These are phyloP conservation scores for Trichosurus vulpecula DNA, from an alignment of 2,797 vertebrate species.

Conservation along the genomic window DNA sequence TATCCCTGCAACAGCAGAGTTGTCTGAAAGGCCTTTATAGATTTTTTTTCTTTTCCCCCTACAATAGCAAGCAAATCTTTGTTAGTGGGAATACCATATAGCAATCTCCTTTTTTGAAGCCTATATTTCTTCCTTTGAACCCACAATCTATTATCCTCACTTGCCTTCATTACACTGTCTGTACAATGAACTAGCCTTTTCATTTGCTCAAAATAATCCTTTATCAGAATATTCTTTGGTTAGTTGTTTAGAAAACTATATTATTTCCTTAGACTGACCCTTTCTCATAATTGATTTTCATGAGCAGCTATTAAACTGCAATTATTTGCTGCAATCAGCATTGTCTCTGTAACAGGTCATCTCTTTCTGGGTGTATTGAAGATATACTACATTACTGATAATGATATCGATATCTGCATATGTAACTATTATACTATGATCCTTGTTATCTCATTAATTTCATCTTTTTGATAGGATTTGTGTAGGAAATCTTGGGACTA, in stretches of 20 bases:
- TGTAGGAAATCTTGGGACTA: not conserved
- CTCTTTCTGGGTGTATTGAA: not conserved
- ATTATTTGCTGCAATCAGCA: slow-evolving; percentile 19
- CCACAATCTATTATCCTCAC: slow-evolving; percentile 59
- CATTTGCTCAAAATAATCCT: slow-evolving; percentile 60
- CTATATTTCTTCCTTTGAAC: slow-evolving; percentile 69
- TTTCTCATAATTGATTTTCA: not conserved
- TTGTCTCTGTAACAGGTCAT: not conserved
- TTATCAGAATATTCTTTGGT: slow-evolving; percentile 2
- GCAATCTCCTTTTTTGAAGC: slow-evolving; percentile 57
- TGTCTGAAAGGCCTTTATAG: slow-evolving; percentile 65
- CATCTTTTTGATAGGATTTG: not conserved
- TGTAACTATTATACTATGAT: not conserved
- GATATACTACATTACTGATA: not conserved
- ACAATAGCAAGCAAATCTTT: slow-evolving; percentile 64
- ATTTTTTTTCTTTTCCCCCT: slow-evolving; percentile 52
- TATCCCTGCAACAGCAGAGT: slow-evolving; percentile 56
- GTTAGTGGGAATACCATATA: slow-evolving; percentile 63
- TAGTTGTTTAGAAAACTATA: not conserved
- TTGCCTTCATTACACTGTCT: slow-evolving; percentile 47
- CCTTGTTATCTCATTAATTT: not conserved
- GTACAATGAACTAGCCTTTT: slow-evolving; percentile 30
- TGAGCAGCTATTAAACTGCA: not conserved
- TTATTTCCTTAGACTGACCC: not conserved
- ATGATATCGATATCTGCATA: not conserved